Conservation (phyloP, 2,888 invertebrate species). For the Camponotus fellah region DNA sequence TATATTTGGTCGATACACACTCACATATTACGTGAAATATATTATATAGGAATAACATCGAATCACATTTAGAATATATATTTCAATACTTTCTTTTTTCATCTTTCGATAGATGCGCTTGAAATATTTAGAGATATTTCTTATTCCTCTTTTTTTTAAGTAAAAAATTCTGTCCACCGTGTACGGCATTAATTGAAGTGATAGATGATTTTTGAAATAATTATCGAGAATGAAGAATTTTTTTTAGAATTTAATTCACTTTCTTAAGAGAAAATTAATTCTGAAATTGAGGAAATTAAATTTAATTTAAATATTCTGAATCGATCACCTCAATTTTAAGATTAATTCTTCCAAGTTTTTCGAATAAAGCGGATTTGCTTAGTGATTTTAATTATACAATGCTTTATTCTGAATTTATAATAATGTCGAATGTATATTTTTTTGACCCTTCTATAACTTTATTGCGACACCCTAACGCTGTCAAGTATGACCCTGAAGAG, state of each 20-base stretch:
- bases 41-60: background rate
- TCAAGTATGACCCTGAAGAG: slow-evolving; percentile 71
- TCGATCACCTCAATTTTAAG: slow-evolving; percentile 1
- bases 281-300: background rate
- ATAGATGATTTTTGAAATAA: background rate
- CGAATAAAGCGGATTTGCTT: background rate
- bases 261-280: background rate
- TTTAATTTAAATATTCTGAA: background rate
- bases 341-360: slow-evolving; percentile 7
- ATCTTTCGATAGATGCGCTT: background rate
- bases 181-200: background rate
- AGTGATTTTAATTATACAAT: slow-evolving; percentile 1
- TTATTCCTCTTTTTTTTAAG: background rate
- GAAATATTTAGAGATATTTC: background rate
- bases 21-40: slow-evolving; percentile 2
- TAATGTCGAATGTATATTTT: background rate
- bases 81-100: background rate
- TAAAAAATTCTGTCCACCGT: background rate
- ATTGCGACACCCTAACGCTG: background rate
- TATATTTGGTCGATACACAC: background rate
- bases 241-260: background rate
- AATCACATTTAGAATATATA: background rate
- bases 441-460: background rate
- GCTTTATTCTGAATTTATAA: slow-evolving; percentile 11
- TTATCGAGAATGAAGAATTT: background rate